Percentiles rank a stretch among this genome's conserved stretches.
phyloP scores from a whole-genome alignment of 2,888 invertebrate species.

The Scotopteryx bipunctaria region DNA sequence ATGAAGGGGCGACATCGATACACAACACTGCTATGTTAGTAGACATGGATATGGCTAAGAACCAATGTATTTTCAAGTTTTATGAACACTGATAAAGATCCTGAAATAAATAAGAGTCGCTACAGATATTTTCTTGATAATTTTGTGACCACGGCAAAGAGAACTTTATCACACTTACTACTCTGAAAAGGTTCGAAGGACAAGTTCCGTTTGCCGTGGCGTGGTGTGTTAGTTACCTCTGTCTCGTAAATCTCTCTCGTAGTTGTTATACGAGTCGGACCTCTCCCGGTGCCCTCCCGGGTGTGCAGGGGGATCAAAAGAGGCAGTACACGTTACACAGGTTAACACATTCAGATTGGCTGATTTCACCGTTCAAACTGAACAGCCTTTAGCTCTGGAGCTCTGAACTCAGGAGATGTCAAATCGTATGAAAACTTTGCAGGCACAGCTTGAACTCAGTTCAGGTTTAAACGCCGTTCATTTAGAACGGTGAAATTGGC shows the following conservation, averaged over 20 bases:
- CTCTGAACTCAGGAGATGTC: no score
- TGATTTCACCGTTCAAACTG: no score
- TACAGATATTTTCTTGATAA: not conserved
- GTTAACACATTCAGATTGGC: conserved; percentile 16
- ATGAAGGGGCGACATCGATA: conserved; percentile 42
- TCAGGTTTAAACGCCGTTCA: no score
- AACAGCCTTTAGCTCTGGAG: no score
- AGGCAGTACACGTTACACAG: conserved; percentile 58
- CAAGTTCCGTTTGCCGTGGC: conserved; percentile 7
- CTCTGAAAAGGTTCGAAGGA: no score
- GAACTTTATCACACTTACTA: no score
- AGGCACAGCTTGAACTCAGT: no score
- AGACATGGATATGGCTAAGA: conserved; percentile 29
- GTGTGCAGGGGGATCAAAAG: conserved; percentile 71
- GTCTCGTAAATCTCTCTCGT: conserved; percentile 70
- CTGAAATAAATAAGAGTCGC: conserved; percentile 17
- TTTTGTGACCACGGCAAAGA: not conserved
- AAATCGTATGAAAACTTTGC: no score
- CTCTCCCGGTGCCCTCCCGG: conserved; percentile 74
- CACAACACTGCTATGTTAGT: conserved; percentile 37
- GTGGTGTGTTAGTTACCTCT: conserved; percentile 84
- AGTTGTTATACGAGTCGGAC: conserved; percentile 85
- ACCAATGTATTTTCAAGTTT: conserved; percentile 22
- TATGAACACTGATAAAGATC: conserved; percentile 15
- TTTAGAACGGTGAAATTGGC: no score